Evolutionary conservation across 1,140 invertebrate genomes (phyloP), one percentile per base, ranked within the genome.

Genomic region (Zaprionus africanus): DNA sequence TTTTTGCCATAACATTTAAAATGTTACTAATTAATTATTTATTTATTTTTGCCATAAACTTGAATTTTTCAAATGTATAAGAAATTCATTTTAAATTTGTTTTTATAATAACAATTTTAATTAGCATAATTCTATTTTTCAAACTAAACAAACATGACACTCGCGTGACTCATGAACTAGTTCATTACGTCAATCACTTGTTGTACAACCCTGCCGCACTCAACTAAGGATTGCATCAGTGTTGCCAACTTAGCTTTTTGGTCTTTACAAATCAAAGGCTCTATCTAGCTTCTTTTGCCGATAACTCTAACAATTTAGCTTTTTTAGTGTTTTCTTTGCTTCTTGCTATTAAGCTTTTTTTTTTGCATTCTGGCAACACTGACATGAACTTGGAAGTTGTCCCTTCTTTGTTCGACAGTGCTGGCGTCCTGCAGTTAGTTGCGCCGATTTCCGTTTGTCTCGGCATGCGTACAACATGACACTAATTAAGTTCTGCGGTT

Each of bases 401-500:
- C 41, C 4, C 41, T n/a, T 43, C 56, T 60, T 68, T 34, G 66
- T 70, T 65, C 46, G 15, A 56, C 63, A 68, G 31, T 34, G 31
- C 79, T 78, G 84, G 84, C 78, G 79, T 90, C 81, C 81, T 79
- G 76, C 63, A 80, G 78, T 80, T 84, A 80, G 75, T 38, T 75
- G 41, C 66, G 67, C 69, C 85, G 81, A 85, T 88, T 88, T 88
- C 85, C 85, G 85, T 82, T 88, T 76, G 71, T 61, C 82, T 85
- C 76, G 24, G 66, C 76, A 64, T 74, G 76, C 71, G 59, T 90
- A 80, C 85, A 82, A 77, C 86, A 85, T 90, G 85, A 90, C 86
- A 90, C 86, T 90, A 90, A 90, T 90, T 90, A 90, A 90, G 85
- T 85, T 79, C 74, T 82, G 85, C 64, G 81, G 82, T 84, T 79